These are phyloP conservation scores for Drosophila burlai DNA, from an alignment of 1,140 invertebrate genomes.

Conservation along the genomic window DNA sequence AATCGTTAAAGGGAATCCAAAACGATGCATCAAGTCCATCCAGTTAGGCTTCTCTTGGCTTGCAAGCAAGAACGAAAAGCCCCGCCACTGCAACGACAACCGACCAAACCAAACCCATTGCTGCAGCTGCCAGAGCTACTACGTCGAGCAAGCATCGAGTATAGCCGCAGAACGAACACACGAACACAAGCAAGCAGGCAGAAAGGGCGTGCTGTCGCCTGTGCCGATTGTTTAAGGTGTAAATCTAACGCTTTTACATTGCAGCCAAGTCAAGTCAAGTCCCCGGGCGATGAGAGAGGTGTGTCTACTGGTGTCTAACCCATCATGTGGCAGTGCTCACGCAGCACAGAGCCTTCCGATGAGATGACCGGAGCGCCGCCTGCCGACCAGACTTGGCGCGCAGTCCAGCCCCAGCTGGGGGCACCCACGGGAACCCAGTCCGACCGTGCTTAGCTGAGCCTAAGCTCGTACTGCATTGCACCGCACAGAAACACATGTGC, in stretches of 20 bases:
- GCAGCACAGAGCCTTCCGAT: constrained; percentile 21
- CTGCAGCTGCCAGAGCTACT: constrained; percentile 12
- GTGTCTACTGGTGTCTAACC: constrained; percentile 15
- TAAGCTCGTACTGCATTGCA: constrained; percentile 73
- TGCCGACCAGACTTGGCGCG: constrained; percentile 5
- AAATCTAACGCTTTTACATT: constrained; percentile 67
- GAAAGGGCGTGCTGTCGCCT: neutral
- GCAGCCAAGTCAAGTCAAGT: constrained; percentile 68
- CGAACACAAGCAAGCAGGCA: constrained; percentile 20
- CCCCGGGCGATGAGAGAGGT: constrained; percentile 27
- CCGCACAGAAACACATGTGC: constrained; percentile 77
- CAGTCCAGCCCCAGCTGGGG: constrained; percentile 18
- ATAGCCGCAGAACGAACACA: constrained; percentile 16
- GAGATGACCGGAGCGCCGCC: constrained; percentile 16
- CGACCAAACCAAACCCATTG: constrained; percentile 9
- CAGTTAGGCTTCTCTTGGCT: constrained; percentile 45
- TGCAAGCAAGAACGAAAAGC: constrained; percentile 21
- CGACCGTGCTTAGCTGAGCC: constrained; percentile 18
- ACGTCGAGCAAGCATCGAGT: constrained; percentile 30
- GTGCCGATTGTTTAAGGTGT: constrained; percentile 27
- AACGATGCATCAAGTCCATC: constrained; percentile 83
- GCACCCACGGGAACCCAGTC: neutral
- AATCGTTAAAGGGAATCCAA: constrained; percentile 82
- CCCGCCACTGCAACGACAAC: constrained; percentile 57
- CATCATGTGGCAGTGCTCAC: constrained; percentile 12